These are phyloP conservation scores for Rhorus exstirpatorius DNA, from an alignment of 2,888 invertebrate genomes.

Conservation along the genomic window DNA sequence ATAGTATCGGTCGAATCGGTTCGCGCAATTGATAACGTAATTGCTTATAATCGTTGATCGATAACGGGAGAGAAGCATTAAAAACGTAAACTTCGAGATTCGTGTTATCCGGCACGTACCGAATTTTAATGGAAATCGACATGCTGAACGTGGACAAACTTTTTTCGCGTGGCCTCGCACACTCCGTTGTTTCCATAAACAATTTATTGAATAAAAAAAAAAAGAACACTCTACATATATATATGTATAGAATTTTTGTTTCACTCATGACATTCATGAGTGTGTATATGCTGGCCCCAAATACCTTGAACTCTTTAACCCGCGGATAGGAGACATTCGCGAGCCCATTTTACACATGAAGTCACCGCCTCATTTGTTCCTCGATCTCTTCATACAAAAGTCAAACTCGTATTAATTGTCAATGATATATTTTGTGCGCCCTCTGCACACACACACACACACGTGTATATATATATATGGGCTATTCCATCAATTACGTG, in stretches of 20 bases:
- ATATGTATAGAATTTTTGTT: constrained; percentile 12
- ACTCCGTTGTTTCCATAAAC: constrained; percentile 32
- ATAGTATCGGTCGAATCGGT: constrained; percentile 1
- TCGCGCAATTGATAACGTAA: constrained; percentile 20
- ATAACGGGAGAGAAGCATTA: background rate
- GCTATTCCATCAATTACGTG: too few species aligned
- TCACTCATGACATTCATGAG: constrained; percentile 53
- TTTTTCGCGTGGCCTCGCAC: constrained; percentile 9
- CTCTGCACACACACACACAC: background rate
- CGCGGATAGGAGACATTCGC: constrained; percentile 39
- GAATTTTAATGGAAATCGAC: constrained; percentile 7
- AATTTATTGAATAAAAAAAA: constrained; percentile 32
- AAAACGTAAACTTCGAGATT: background rate
- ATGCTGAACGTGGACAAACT: constrained; percentile 3
- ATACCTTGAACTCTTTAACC: constrained; percentile 66
- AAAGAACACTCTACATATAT: background rate
- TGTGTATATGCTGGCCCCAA: constrained; percentile 36
- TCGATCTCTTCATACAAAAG: constrained; percentile 29
- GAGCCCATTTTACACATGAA: constrained; percentile 69
- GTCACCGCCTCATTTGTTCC: constrained; percentile 69
- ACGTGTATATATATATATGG: background rate
- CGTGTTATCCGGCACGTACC: constrained; percentile 10
- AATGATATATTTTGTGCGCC: constrained; percentile 26
- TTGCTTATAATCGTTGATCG: constrained; percentile 2
- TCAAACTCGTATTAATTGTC: constrained; percentile 50